Evolutionary conservation across 2,888 invertebrate species (phyloP).

Genomic region (Tipula unca): DNA sequence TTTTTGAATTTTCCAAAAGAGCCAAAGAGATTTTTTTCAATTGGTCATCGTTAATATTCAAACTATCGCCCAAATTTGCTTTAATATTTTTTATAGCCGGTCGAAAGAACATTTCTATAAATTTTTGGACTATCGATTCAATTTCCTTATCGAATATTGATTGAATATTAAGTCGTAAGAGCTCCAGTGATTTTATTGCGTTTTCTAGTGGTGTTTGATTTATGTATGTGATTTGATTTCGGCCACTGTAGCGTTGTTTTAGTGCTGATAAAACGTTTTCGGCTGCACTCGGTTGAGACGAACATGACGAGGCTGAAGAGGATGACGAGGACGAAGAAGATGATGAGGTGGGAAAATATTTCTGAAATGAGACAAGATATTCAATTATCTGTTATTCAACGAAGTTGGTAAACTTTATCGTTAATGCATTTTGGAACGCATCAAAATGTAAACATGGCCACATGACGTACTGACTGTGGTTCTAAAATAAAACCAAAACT

Average conservation of each 20-base stretch:
- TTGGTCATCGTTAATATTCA: slow-evolving; percentile 48
- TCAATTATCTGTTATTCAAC: not conserved
- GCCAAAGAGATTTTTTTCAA: slow-evolving; percentile 31
- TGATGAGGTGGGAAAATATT: not conserved
- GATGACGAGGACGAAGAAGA: not conserved
- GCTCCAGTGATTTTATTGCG: slow-evolving; percentile 46
- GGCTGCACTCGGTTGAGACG: slow-evolving; percentile 34
- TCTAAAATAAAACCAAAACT: no score
- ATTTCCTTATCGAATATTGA: slow-evolving; percentile 52
- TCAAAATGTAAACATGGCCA: no score
- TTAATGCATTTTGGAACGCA: no score
- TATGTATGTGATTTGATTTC: slow-evolving; percentile 27
- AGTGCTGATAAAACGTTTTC: slow-evolving; percentile 36
- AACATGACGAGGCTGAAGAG: not conserved
- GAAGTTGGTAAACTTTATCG: no score
- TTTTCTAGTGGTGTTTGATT: slow-evolving; percentile 34
- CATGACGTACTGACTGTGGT: no score
- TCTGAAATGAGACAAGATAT: not conserved
- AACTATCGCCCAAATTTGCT: slow-evolving; percentile 49
- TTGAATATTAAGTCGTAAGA: slow-evolving; percentile 53
- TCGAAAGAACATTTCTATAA: slow-evolving; percentile 52
- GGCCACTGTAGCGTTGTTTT: slow-evolving; percentile 34
- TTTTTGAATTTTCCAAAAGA: slow-evolving; percentile 38
- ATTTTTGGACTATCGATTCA: slow-evolving; percentile 49
- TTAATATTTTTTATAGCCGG: slow-evolving; percentile 55